phyloP scores from a whole-genome alignment of 2,888 invertebrate genomes.

The Yponomeuta malinellus region DNA sequence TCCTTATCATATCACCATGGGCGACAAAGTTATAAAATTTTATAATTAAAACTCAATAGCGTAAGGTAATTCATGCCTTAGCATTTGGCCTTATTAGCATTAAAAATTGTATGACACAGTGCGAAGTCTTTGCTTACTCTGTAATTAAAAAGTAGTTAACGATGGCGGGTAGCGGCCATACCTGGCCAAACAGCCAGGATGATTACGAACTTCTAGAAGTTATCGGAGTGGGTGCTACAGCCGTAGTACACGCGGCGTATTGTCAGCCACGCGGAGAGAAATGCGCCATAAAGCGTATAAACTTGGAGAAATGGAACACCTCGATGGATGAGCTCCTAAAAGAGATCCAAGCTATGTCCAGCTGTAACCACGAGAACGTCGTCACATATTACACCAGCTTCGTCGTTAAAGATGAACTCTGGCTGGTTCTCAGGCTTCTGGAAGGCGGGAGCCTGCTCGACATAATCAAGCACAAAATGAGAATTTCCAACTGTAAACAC shows the following conservation, averaged over 20 bases:
- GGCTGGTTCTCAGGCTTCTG: slow-evolving; percentile 97
- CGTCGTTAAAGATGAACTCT: slow-evolving; percentile 97
- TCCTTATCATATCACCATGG: slow-evolving; percentile 57
- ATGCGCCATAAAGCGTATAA: slow-evolving; percentile 99
- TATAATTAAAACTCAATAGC: slow-evolving; percentile 17
- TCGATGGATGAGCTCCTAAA: slow-evolving; percentile 98
- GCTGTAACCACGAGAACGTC: slow-evolving; percentile 99
- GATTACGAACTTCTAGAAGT: slow-evolving; percentile 96
- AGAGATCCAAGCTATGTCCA: slow-evolving; percentile 98
- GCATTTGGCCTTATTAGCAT: slow-evolving; percentile 50
- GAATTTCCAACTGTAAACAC: slow-evolving; percentile 92
- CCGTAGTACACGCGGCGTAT: slow-evolving; percentile 96
- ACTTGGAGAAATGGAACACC: slow-evolving; percentile 99
- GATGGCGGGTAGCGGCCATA: slow-evolving; percentile 58
- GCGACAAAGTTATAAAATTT: slow-evolving; percentile 38
- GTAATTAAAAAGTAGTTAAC: slow-evolving; percentile 17
- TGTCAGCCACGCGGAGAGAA: slow-evolving; percentile 96
- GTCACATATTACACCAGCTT: slow-evolving; percentile 99
- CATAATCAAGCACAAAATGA: slow-evolving; percentile 97
- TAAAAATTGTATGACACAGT: slow-evolving; percentile 27
- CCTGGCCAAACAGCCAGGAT: slow-evolving; percentile 94
- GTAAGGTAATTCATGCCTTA: slow-evolving; percentile 36
- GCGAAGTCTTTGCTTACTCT: slow-evolving; percentile 36
- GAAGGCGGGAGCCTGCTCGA: slow-evolving; percentile 94
- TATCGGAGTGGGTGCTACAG: slow-evolving; percentile 98